These are phyloP conservation scores for Drosophila saltans DNA, from an alignment of 1,140 invertebrate genomes.

Conservation along the genomic window DNA sequence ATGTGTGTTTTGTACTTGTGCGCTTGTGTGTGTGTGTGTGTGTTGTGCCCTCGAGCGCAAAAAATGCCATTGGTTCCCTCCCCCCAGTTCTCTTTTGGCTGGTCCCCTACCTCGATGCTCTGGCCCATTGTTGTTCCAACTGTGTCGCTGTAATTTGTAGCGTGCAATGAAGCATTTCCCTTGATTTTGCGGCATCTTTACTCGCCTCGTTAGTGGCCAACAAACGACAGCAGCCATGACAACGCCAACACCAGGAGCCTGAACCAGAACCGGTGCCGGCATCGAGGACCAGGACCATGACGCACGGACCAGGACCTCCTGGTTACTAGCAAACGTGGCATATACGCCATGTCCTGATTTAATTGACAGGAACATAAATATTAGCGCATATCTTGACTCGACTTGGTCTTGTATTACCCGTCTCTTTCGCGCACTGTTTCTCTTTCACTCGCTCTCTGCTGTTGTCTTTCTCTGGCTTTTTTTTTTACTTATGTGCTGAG, in stretches of 20 bases:
- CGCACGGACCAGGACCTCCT: conserved; percentile 18
- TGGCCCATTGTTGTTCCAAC: conserved; percentile 73
- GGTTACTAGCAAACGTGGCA: conserved; percentile 38
- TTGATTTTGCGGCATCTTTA: conserved; percentile 82
- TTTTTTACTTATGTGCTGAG: conserved; percentile 53
- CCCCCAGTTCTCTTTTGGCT: conserved; percentile 19
- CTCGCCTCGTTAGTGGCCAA: conserved; percentile 81
- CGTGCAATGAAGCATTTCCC: conserved; percentile 81
- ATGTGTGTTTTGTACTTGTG: conserved; percentile 36
- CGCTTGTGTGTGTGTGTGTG: conserved; percentile 42
- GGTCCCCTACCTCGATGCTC: not conserved
- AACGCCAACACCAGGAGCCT: conserved; percentile 49
- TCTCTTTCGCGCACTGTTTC: not conserved
- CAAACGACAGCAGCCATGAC: conserved; percentile 71
- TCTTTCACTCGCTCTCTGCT: not conserved
- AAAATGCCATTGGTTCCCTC: conserved; percentile 72
- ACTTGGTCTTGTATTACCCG: conserved; percentile 40
- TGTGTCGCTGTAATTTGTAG: conserved; percentile 79
- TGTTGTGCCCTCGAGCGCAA: conserved; percentile 71
- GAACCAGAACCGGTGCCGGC: conserved; percentile 36
- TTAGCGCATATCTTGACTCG: conserved; percentile 78
- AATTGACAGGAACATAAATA: conserved; percentile 82
- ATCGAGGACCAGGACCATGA: conserved; percentile 29
- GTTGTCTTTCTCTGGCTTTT: not conserved
- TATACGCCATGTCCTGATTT: conserved; percentile 77